Evolutionary conservation across 2,888 invertebrate species (phyloP), one percentile per base, ranked within the genome.

Genomic region (Junonia oenone): DNA sequence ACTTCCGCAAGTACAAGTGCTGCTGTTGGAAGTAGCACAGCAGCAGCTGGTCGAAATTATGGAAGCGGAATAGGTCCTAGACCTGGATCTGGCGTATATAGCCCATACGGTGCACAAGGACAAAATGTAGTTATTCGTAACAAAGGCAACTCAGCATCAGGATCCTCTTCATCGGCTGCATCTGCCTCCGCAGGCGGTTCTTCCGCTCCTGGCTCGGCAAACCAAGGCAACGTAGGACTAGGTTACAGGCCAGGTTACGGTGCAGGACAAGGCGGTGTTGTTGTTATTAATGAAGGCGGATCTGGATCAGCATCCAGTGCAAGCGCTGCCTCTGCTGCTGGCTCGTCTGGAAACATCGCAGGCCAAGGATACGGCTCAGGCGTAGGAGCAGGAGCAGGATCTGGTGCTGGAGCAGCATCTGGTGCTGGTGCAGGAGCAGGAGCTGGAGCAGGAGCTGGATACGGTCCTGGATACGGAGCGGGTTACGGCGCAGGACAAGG

Each of bases 221-320:
- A 37, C 3, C 17, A 48, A 29, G 17, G 17, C 3, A 40, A 19
- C 11, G 11, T 9, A 4, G 38, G 38, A 3, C 38, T 2, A 19
- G 50, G 50, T 2, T 29, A 45, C 9, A 51, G 40, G 26, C 5
- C 14, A 43, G 55, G 51, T 15, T 29, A 26, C 9, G 50, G 46
- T 14, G 14, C 49, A 0, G n/a, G n/a, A n/a, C n/a, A n/a, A n/a
- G n/a, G n/a, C n/a, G n/a, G n/a, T n/a, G n/a, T 62, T 35, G 47
- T 63, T 13, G 31, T 64, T n/a, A 55, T 64, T n/a, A 63, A 62
- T 38, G 55, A 59, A 48, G 51, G 27, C 13, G 17, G 33, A 37
- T 31, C 45, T 17, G 45, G 31, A n/a, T n/a, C 43, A 11, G 31
- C 29, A 11, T 5, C 14, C 9, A 45, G 37, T 31, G 8, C 22